Evolutionary conservation across 1,140 invertebrate genomes (phyloP), one percentile per base, ranked within the genome.

Genomic region (Apis cerana): DNA sequence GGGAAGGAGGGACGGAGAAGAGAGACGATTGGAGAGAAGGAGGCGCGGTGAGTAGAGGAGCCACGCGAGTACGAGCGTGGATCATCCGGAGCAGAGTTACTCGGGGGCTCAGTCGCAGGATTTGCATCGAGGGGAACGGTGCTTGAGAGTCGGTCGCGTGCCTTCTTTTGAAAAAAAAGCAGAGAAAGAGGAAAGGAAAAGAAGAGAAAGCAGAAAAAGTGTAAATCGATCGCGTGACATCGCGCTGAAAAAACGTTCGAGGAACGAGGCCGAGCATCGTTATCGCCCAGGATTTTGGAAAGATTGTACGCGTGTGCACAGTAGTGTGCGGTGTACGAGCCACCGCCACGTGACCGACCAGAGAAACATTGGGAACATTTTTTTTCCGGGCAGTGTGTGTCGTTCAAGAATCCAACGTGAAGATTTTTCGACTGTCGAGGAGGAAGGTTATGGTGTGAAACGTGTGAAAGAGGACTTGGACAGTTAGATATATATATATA

Each of bases 361-460:
- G 58, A 65, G 5, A 27, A 3, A 54, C 52, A 12, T 12, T 13
- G 52, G 21, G 50, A 52, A 58, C 69, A 59, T 21, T n/a, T 62
- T 27, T n/a, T 33, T 56, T 8, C 43, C 27, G 52, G 50, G 48
- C 54, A 64, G 72, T 80, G 82, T 86, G 85, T 86, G 85, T 61
- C n/a, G 17, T 27, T 21, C 50, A 12, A 17, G 54, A 43, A 52
- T 67, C 58, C 21, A 5, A 82, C n/a, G 43, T n/a, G 67, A 48
- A 8, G 15, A 43, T 48, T 19, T 13, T 8, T 56, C 27, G 17
- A 5, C 0, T n/a, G n/a, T 21, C 54, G 17, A 43, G 15, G 17
- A 59, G 23, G 1, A 23, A 21, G 27, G 75, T 71, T 69, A 61
- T 67, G 69, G 72, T 84, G 86, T 87, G 75, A 61, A 65, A 87